These are phyloP conservation scores for Mastigias papua DNA, from an alignment of 30 jellyfish, hydroid and myxozoan genomes.

Conservation along the genomic window DNA sequence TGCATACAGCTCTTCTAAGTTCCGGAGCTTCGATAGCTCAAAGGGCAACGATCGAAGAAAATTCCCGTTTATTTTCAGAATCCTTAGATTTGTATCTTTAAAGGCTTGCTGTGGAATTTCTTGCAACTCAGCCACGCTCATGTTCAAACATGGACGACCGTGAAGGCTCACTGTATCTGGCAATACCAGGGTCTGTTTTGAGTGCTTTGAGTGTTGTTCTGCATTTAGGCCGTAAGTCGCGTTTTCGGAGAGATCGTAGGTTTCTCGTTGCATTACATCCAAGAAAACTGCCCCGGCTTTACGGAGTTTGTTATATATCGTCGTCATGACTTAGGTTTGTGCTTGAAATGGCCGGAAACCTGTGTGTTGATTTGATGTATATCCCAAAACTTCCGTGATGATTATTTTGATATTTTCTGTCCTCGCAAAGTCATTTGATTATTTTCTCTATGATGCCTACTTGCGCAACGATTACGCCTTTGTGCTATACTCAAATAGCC, in stretches of 20 bases:
- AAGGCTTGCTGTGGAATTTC: conserved; percentile 47
- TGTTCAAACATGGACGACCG: conserved; percentile 63
- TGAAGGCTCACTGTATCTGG: conserved; percentile 41
- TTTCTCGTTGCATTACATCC: conserved; percentile 63
- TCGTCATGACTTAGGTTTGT: conserved; percentile 10
- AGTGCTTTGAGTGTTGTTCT: neutral
- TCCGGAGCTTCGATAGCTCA: conserved; percentile 46
- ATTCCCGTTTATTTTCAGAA: conserved; percentile 57
- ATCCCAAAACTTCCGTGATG: neutral
- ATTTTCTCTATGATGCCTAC: no score
- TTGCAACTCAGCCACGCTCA: conserved; percentile 58
- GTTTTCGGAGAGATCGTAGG: conserved; percentile 39
- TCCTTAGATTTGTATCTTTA: conserved; percentile 21
- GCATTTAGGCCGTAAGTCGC: conserved; percentile 4
- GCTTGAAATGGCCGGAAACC: neutral
- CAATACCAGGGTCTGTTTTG: conserved; percentile 26
- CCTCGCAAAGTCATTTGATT: no score
- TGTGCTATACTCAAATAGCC: no score
- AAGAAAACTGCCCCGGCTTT: conserved; percentile 68
- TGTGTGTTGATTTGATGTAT: neutral
- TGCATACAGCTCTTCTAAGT: conserved; percentile 59
- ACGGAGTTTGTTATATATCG: conserved; percentile 49
- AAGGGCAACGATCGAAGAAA: conserved; percentile 55
- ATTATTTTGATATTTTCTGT: neutral
- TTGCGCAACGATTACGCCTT: no score